Base-by-base conservation (phyloP, 1,140 invertebrate species). In the Bombus soroeensis region DNA sequence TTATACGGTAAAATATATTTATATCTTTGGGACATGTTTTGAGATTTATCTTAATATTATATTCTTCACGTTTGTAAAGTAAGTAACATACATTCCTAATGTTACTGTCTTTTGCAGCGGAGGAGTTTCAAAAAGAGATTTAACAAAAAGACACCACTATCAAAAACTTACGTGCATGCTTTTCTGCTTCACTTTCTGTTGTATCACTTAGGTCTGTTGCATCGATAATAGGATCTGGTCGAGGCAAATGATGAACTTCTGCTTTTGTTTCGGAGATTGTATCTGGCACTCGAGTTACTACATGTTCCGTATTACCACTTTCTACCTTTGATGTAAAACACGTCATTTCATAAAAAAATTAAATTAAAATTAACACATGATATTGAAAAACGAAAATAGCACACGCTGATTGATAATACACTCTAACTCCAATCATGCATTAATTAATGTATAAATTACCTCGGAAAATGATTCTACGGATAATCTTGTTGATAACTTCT, bases 171-270 rank as follows among this genome's bases (percentile, higher is more conserved):
- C 94, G 90, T 53, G 91, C 90, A 87, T 96, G 95, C 92, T 96
- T 96, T 89, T 97, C 97, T 43, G 95, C 96, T 86, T 98, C 98
- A 79, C 98, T 98, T 94, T 98, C 98, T 72, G 97, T 97, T 22
- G 97, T 97, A 94, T 98, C 97, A 34, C 97, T 98, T 91, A 97
- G 96, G 95, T 98, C 98, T 13, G 97, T 98, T 57, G 97, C 97
- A 89, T 95, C 94, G 47, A 92, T 87, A 47, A 88, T 81, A 57
- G 92, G 87, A 78, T 94, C 93, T 37, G 89, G 34, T 81, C 86
- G 90, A 66, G 83, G 90, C 37, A 87, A 86, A 47, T 85, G 90
- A 75, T 86, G 91, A 37, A 83, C 68, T 87, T 92, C 90, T 53
- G 75, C n/a, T 62, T 80, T 47, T 28, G 86, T 25, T 64, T 91